Percentiles rank a stretch among this genome's conserved stretches.
phyloP scores from a whole-genome alignment of 2,797 vertebrate species.

The Chlorospingus flavigularis region DNA sequence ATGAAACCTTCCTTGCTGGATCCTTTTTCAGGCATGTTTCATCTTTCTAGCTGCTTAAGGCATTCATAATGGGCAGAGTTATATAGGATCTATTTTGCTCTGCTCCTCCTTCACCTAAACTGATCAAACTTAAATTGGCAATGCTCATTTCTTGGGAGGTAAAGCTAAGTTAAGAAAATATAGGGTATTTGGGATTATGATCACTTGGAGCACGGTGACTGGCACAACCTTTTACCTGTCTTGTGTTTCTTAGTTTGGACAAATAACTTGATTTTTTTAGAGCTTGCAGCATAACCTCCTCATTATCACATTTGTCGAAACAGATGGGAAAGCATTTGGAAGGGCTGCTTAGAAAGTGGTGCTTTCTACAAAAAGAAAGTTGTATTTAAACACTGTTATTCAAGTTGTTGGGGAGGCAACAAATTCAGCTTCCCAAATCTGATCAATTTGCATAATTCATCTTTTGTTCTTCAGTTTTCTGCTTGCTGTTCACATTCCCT shows the following conservation, averaged over 20 bases:
- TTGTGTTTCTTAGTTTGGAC: slow-evolving; percentile 3
- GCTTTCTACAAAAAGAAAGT: slow-evolving; percentile 75
- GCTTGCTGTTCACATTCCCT: slow-evolving; percentile 32
- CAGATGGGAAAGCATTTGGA: slow-evolving; percentile 83
- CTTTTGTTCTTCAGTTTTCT: slow-evolving; percentile 42
- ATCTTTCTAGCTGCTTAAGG: not conserved
- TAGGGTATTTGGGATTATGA: not conserved
- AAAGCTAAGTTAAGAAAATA: not conserved
- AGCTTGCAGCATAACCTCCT: slow-evolving; percentile 71
- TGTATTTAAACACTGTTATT: slow-evolving; percentile 64
- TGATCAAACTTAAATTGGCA: not conserved
- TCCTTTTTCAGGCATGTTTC: not conserved
- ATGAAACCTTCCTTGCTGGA: not conserved
- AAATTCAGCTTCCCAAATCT: slow-evolving; percentile 35
- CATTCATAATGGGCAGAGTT: not conserved
- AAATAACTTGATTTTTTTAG: slow-evolving; percentile 22
- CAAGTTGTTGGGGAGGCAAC: slow-evolving; percentile 58
- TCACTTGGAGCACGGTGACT: not conserved
- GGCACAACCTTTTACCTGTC: slow-evolving; percentile 32
- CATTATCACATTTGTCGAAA: slow-evolving; percentile 80
- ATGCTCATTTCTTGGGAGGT: not conserved
- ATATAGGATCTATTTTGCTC: not conserved
- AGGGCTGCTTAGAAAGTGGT: slow-evolving; percentile 56
- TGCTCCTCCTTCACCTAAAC: not conserved
- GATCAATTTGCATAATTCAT: slow-evolving; percentile 47